phyloP scores from a whole-genome alignment of 2,797 vertebrate genomes.

The Pangasius larnaudii region DNA sequence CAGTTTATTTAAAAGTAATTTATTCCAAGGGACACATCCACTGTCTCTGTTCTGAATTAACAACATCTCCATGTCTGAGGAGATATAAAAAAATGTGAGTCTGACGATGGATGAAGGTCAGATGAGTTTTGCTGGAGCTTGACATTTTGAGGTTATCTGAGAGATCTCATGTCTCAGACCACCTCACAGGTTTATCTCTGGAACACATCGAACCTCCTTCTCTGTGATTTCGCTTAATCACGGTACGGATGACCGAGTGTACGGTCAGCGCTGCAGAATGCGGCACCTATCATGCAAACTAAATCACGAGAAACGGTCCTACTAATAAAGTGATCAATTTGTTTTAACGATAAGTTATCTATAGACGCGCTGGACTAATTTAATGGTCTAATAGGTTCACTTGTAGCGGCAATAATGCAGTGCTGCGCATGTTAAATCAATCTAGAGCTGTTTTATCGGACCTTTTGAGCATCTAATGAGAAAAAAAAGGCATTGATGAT shows the following conservation, averaged over 20 bases:
- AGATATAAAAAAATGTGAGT: not conserved
- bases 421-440: slow-evolving; percentile 31
- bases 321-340: slow-evolving; percentile 38
- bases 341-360: slow-evolving; percentile 6
- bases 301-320: not conserved
- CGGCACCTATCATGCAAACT: not conserved
- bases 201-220: not conserved
- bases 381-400: slow-evolving; percentile 35
- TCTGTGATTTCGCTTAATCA: slow-evolving; percentile 28
- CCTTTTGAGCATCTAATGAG: slow-evolving; percentile 17
- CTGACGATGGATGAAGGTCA: not conserved
- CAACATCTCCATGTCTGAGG: not conserved
- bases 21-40: not conserved
- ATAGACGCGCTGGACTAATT: slow-evolving; percentile 7
- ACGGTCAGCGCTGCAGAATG: not conserved
- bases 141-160: slow-evolving; percentile 11
- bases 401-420: slow-evolving; percentile 31
- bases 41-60: not conserved
- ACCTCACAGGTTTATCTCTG: slow-evolving; percentile 1
- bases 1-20: not conserved
- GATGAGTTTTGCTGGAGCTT: not conserved
- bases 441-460: slow-evolving; percentile 24
- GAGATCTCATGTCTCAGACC: slow-evolving; percentile 6
- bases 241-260: not conserved
- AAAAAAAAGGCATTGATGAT: slow-evolving; percentile 3